phyloP scores from a whole-genome alignment of 2,888 invertebrate genomes.

The Griposia aprilina region DNA sequence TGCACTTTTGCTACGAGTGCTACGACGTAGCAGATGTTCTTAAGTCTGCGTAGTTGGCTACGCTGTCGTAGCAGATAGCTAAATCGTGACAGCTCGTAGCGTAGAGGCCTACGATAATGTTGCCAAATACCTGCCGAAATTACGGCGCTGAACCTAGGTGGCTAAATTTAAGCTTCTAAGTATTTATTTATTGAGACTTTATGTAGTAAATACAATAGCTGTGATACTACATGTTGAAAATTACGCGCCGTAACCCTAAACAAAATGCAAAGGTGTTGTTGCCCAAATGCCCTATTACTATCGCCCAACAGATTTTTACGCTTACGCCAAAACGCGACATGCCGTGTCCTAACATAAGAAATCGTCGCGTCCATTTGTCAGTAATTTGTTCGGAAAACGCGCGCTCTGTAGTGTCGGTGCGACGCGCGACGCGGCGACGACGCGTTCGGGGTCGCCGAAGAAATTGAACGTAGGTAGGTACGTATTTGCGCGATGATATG shows the following conservation, averaged over 20 bases:
- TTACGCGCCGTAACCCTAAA: neutral
- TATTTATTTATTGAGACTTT: neutral
- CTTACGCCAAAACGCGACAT: neutral
- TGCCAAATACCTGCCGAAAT: neutral
- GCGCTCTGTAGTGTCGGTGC: neutral
- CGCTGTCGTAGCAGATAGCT: conserved; percentile 18
- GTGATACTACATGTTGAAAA: neutral
- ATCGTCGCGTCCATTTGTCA: neutral
- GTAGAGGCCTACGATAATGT: neutral
- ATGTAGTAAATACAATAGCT: neutral
- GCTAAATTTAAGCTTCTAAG: neutral
- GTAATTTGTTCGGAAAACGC: neutral
- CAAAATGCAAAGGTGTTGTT: neutral
- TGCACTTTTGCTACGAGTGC: conserved; percentile 16
- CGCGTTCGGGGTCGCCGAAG: neutral
- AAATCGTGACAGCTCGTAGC: conserved; percentile 5
- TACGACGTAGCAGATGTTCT: conserved; percentile 40
- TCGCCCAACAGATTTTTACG: no score
- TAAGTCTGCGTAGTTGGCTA: conserved; percentile 11
- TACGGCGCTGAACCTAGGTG: neutral
- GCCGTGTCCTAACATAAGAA: neutral
- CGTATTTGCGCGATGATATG: neutral
- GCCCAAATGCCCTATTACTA: neutral
- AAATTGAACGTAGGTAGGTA: neutral
- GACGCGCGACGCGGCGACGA: neutral